Conservation (phyloP, 2,888 invertebrate species). For the Drosophila meridionalis region DNA sequence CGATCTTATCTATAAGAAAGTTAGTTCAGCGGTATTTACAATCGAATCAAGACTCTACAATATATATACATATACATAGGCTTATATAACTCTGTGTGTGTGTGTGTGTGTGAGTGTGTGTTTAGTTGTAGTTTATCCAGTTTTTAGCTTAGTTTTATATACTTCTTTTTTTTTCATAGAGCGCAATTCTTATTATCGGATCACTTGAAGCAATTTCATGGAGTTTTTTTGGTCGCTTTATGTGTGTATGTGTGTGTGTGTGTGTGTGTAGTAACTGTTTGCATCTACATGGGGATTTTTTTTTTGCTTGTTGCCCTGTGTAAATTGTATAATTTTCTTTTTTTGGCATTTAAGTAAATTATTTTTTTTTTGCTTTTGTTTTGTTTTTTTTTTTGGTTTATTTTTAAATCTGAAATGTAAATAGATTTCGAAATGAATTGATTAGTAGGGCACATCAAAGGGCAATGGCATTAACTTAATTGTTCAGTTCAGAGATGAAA, state of each 20-base stretch:
- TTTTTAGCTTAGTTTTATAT: constrained; percentile 51
- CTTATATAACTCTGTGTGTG: constrained; percentile 47
- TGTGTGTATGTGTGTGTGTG: constrained; percentile 21
- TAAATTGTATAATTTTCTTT: constrained; percentile 47
- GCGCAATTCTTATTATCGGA: constrained; percentile 77
- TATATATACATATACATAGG: constrained; percentile 59
- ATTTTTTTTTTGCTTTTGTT: constrained; percentile 20
- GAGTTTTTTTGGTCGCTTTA: constrained; percentile 61
- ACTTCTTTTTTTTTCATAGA: constrained; percentile 28
- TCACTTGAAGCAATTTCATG: constrained; percentile 76
- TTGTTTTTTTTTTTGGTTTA: constrained; percentile 27
- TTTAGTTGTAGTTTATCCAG: constrained; percentile 44
- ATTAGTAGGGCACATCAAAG: constrained; percentile 56
- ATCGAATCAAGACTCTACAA: constrained; percentile 59
- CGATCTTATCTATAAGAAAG: constrained; percentile 31
- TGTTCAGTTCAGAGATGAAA: constrained; percentile 41
- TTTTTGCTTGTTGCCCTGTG: constrained; percentile 35
- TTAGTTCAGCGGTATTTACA: constrained; percentile 65
- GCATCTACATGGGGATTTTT: constrained; percentile 24
- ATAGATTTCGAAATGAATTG: constrained; percentile 38
- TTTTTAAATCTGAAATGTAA: constrained; percentile 62
- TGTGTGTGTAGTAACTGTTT: constrained; percentile 49
- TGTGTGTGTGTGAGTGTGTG: constrained; percentile 23
- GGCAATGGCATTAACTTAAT: constrained; percentile 48
- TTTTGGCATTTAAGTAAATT: constrained; percentile 29